These are phyloP conservation scores for Gymnocephalus cernua DNA, from an alignment of 2,113 vertebrate genomes.

Conservation along the genomic window DNA sequence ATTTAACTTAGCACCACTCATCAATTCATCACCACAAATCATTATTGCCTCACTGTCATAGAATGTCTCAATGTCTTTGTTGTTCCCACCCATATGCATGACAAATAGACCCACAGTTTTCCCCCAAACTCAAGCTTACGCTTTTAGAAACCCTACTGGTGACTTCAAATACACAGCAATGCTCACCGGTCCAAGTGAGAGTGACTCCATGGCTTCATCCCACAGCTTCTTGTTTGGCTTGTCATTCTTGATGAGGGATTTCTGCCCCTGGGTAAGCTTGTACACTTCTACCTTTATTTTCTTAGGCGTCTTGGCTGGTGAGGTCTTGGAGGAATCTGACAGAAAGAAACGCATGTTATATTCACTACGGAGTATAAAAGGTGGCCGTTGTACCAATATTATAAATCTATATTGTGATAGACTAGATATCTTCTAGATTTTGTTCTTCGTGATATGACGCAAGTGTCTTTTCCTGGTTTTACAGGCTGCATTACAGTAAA, in stretches of 20 bases:
- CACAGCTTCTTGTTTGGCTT: slow-evolving; percentile 93
- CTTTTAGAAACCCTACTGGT: not conserved
- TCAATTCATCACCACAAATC: not conserved
- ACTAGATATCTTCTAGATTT: too few species aligned
- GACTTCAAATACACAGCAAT: not conserved
- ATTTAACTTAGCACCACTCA: not conserved
- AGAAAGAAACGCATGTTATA: slow-evolving; percentile 7
- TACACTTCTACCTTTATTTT: slow-evolving; percentile 92
- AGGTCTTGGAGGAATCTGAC: slow-evolving; percentile 62
- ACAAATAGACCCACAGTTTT: too few species aligned
- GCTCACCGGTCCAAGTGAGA: slow-evolving; percentile 91
- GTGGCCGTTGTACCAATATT: too few species aligned
- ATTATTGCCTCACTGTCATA: not conserved
- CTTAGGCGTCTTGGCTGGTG: slow-evolving; percentile 85
- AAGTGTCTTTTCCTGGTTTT: too few species aligned
- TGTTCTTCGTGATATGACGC: too few species aligned
- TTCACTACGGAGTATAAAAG: not conserved
- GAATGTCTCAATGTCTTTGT: not conserved
- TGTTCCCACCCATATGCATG: not conserved
- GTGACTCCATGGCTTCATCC: slow-evolving; percentile 90
- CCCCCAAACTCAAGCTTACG: not conserved
- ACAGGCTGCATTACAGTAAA: too few species aligned
- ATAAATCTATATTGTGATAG: too few species aligned
- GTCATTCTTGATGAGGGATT: slow-evolving; percentile 89
- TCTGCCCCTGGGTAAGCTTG: slow-evolving; percentile 91